Evolutionary conservation across 2,113 vertebrate genomes (phyloP), one percentile per base, ranked within the genome.

Genomic region (Anthoscopus minutus): DNA sequence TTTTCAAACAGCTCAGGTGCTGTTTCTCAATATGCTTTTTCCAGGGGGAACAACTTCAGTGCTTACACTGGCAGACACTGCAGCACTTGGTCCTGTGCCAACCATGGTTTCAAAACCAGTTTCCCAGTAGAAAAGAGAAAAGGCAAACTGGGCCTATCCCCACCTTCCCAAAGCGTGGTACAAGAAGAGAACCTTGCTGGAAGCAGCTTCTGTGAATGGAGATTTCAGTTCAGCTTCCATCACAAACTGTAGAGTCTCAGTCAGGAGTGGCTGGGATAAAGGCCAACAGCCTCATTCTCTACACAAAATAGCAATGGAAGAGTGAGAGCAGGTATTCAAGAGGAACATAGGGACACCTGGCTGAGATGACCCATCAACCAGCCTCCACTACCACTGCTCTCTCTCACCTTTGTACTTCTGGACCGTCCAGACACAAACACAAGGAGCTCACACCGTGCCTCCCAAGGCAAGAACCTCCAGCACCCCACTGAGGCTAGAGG

Each of bases 221-320:
- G 19, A 51, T 71, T 89, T 67, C 61, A 56, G 65, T 18, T 87
- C 57, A 37, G 57, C 48, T 89, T 79, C 53, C 10, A 13, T 8
- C 0, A 0, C 18, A 58, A 28, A 11, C 56, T 58, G 71, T 3
- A 2, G 64, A 58, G 64, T 13, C 5, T 10, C 72, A 57, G 40
- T 19, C 18, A 88, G 42, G 23, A 53, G 21, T 1, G 1, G n/a
- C 42, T 78, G 47, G 37, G 42, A 69, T 33, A 23, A 74, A 65
- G 31, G 65, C 30, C 27, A 60, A 78, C n/a, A 79, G 87, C 50
- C 70, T 66, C 6, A 0, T 35, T 50, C 12, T 62, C 35, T 0
- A 0, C 50, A 27, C 0, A 0, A 17, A 47, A 15, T 2, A 3
- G 73, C 3, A 1, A 71, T 5, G 31, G 37, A 74, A 74, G 62